Evolutionary conservation across 2,797 vertebrate genomes (phyloP), one percentile per base, ranked within the genome.

Genomic region (Falco novaeseelandiae): DNA sequence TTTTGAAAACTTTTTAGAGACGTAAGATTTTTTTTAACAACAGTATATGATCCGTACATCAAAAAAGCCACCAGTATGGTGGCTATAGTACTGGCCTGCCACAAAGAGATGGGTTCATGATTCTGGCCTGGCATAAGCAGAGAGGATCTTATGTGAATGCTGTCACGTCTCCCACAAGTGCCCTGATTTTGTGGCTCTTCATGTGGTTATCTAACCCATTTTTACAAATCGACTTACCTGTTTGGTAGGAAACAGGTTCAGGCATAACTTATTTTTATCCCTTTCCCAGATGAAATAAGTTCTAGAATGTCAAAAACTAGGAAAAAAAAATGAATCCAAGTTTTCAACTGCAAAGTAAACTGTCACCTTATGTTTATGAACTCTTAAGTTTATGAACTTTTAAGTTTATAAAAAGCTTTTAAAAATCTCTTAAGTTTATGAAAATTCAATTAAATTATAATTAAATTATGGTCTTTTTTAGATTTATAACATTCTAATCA

Each of bases 11-110:
- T 29, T 66, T 38, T 20, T 66, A 27, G 8, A 58, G 13, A 15
- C 32, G 14, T 36, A 57, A 42, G 4, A 40, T 14, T 48, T 73
- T 30, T 77, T 77, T 77, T 5, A 52, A 30, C 3, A 54, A 16
- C 6, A 6, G 1, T 48, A 1, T 34, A 38, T 38, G 30, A 67
- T 25, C 3, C 5, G 10, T n/a, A 34, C 12, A 49, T 38, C 0
- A 2, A 84, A 80, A 83, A 49, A 5, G 1, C 3, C 12, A 30
- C 23, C 15, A 13, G 8, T 6, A 5, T 25, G 5, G 19, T 30
- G 46, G 27, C 9, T 46, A 16, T 11, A 52, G 10, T 25, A 12
- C 6, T 16, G 17, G 17, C 14, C 36, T 69, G 29, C 19, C 6
- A 58, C 7, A 63, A 42, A 27, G 5, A 72, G 21, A 21, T 7